Evolutionary conservation across 2,797 vertebrate species (phyloP).

Genomic region (Podarcis lilfordi): DNA sequence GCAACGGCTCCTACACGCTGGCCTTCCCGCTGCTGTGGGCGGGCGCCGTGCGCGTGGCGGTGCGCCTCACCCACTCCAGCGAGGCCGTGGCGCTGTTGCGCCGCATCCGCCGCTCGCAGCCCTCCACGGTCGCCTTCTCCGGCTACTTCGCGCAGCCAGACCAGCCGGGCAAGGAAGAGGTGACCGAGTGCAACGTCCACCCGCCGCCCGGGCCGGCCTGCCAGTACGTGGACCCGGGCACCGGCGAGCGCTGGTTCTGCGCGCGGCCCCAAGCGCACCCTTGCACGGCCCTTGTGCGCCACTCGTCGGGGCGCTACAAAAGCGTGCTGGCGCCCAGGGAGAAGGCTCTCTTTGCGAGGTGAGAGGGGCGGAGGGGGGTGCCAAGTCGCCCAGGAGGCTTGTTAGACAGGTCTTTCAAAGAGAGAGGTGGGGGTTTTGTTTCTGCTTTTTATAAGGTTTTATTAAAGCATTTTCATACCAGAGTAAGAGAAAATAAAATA

Average conservation of each 20-base stretch:
- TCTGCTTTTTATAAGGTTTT: too few relatives aligned
- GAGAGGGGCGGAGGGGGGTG: neutral
- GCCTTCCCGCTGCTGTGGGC: conserved; percentile 65
- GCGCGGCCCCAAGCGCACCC: conserved; percentile 51
- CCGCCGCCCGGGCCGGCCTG: conserved; percentile 40
- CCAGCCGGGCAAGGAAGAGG: neutral
- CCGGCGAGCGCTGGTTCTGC: conserved; percentile 68
- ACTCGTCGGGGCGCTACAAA: conserved; percentile 62
- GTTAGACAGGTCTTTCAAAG: neutral
- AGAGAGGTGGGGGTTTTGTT: too few relatives aligned
- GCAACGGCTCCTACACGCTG: conserved; percentile 69
- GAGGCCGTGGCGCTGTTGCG: conserved; percentile 65
- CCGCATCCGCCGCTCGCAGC: conserved; percentile 51
- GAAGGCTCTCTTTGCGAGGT: conserved; percentile 56
- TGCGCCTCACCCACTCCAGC: conserved; percentile 71
- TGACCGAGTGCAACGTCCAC: conserved; percentile 62
- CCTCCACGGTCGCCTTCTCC: conserved; percentile 64
- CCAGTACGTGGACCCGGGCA: conserved; percentile 59
- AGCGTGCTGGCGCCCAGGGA: conserved; percentile 55
- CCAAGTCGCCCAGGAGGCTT: neutral
- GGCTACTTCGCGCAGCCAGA: conserved; percentile 54
- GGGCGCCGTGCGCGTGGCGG: conserved; percentile 58
- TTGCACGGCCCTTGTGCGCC: conserved; percentile 57
- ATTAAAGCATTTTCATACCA: too few relatives aligned
- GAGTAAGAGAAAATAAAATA: too few relatives aligned